Conservation (phyloP, 2,113 vertebrate genomes). For the Anolis sagrei region DNA sequence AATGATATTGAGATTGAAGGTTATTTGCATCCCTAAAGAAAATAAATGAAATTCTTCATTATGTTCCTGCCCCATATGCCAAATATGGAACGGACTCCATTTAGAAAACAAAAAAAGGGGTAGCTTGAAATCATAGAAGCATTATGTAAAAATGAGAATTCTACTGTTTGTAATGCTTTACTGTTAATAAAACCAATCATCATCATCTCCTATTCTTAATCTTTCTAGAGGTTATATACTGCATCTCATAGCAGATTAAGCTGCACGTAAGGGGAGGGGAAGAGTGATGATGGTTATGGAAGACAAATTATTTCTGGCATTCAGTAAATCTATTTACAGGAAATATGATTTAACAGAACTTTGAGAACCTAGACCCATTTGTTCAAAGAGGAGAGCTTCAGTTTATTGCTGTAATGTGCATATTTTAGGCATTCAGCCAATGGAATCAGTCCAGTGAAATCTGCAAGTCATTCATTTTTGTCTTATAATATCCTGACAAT, state of each 20-base stretch:
- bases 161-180: neutral
- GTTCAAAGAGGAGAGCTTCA: neutral
- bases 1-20: too few species aligned
- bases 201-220: neutral
- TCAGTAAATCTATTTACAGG: neutral
- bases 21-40: neutral
- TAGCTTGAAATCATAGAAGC: neutral
- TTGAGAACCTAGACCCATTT: neutral
- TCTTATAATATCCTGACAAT: constrained; percentile 43
- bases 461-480: constrained; percentile 28
- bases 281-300: neutral
- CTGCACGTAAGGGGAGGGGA: neutral
- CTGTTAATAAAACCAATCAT: neutral
- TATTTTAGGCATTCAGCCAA: accelerated
- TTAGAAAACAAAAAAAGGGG: neutral
- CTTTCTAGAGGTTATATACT: neutral
- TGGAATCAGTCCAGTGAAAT: constrained; percentile 38
- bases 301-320: neutral
- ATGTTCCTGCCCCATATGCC: too few species aligned
- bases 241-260: neutral
- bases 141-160: neutral
- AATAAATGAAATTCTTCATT: too few species aligned
- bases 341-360: neutral
- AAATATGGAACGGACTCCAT: neutral
- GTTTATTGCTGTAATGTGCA: neutral